Evolutionary conservation across 2,113 vertebrate species (phyloP).

Genomic region (Ailurus styani): DNA sequence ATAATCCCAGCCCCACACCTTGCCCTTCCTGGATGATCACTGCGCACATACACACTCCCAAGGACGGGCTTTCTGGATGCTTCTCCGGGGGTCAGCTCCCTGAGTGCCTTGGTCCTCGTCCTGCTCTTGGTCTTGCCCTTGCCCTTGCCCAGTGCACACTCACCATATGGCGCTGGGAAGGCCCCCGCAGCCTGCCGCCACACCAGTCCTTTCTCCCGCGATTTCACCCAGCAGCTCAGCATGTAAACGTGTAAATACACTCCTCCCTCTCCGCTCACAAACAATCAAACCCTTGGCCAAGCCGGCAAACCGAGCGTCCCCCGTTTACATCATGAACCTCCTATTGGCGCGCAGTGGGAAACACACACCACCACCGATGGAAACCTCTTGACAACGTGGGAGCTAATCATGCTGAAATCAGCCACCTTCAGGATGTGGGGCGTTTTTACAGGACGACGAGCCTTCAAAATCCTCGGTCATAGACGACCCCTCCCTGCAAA

Average conservation of each 20-base stretch:
- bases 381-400: not conserved
- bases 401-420: not conserved
- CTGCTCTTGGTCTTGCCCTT: not conserved
- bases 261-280: not conserved
- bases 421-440: not conserved
- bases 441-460: not conserved
- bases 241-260: not conserved
- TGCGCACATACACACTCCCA: not conserved
- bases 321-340: not conserved
- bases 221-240: not conserved
- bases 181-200: too few species aligned
- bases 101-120: not conserved
- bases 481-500: not conserved
- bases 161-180: not conserved
- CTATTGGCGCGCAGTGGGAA: not conserved
- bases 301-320: not conserved
- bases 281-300: not conserved
- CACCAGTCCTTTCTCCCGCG: not conserved
- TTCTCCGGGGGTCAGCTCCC: not conserved
- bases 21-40: not conserved
- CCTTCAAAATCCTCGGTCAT: not conserved
- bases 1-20: not conserved
- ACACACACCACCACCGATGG: not conserved
- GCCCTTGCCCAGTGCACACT: not conserved
- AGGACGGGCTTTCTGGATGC: not conserved